Percentiles rank a stretch among this genome's conserved stretches.
phyloP scores from a whole-genome alignment of 2,113 vertebrate genomes.

The Oryzias curvinotus region DNA sequence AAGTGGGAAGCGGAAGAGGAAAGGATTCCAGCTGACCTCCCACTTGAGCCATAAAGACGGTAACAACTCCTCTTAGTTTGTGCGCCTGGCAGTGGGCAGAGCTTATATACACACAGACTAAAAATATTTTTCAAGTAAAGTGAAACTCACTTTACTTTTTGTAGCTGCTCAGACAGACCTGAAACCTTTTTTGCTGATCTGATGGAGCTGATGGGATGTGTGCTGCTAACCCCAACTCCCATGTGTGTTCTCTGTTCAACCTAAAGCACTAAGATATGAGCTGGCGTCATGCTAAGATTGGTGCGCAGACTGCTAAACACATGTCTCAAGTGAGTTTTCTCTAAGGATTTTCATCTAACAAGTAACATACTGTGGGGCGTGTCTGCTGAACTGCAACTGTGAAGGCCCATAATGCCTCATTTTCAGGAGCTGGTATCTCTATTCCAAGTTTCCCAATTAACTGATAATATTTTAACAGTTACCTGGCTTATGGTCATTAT shows the following conservation, averaged over 20 bases:
- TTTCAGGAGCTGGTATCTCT: too few species aligned
- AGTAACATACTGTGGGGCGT: too few species aligned
- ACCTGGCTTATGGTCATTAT: too few species aligned
- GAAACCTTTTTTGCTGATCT: constrained; percentile 42
- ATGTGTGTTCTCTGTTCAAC: constrained; percentile 25
- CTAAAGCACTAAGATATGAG: constrained; percentile 24
- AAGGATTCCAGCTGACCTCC: constrained; percentile 41
- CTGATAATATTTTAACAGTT: too few species aligned
- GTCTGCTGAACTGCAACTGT: too few species aligned
- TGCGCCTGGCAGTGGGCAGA: constrained; percentile 53
- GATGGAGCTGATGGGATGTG: constrained; percentile 50
- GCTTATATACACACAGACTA: constrained; percentile 53
- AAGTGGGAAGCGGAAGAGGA: constrained; percentile 27
- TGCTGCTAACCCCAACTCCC: constrained; percentile 40
- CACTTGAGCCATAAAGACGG: constrained; percentile 49
- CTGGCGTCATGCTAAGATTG: constrained; percentile 6
- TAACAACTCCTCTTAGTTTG: constrained; percentile 68
- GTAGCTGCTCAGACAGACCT: constrained; percentile 37
- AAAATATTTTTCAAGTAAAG: constrained; percentile 74
- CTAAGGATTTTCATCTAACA: neutral
- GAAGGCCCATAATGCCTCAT: too few species aligned
- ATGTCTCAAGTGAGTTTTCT: neutral
- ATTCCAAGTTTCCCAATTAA: too few species aligned
- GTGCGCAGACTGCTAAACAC: constrained; percentile 1
- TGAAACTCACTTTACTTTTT: constrained; percentile 60